Evolutionary conservation across 2,888 invertebrate genomes (phyloP).

Genomic region (Zaprionus bogoriensis): DNA sequence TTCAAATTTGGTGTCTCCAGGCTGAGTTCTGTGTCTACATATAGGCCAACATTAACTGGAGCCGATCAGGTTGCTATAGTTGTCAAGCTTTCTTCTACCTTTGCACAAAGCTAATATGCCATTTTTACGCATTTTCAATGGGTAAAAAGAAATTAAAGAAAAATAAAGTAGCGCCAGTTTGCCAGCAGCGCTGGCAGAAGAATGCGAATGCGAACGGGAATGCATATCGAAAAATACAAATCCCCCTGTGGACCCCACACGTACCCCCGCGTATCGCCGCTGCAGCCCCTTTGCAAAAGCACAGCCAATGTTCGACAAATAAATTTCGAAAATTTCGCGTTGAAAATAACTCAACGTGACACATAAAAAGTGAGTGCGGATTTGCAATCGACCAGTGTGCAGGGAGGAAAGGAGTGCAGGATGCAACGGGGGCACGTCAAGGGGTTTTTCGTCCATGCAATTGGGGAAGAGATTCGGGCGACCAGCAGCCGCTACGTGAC

Average conservation of each 20-base stretch:
- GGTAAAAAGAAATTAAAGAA: conserved; percentile 3
- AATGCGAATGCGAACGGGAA: conserved; percentile 51
- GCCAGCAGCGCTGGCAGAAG: conserved; percentile 43
- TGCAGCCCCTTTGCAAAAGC: conserved; percentile 16
- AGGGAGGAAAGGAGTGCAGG: background rate
- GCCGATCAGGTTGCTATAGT: too few species aligned
- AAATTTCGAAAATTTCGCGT: conserved; percentile 65
- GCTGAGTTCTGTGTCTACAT: too few species aligned
- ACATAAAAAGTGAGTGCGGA: conserved; percentile 45
- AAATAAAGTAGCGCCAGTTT: conserved; percentile 15
- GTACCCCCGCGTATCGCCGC: background rate
- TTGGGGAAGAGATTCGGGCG: conserved; percentile 22
- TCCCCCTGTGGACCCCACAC: background rate
- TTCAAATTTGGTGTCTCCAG: too few species aligned
- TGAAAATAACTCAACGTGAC: conserved; percentile 70
- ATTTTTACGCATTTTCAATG: too few species aligned
- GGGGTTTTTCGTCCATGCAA: conserved; percentile 9
- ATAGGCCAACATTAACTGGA: too few species aligned
- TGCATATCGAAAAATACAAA: conserved; percentile 50
- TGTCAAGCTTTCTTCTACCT: too few species aligned
- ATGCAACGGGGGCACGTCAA: background rate
- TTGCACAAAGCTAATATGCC: too few species aligned
- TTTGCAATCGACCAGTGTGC: conserved; percentile 9
- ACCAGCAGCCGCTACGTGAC: conserved; percentile 33
- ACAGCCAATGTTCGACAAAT: conserved; percentile 62